phyloP scores from a whole-genome alignment of 2,888 invertebrate genomes.

The Taenaris catops region DNA sequence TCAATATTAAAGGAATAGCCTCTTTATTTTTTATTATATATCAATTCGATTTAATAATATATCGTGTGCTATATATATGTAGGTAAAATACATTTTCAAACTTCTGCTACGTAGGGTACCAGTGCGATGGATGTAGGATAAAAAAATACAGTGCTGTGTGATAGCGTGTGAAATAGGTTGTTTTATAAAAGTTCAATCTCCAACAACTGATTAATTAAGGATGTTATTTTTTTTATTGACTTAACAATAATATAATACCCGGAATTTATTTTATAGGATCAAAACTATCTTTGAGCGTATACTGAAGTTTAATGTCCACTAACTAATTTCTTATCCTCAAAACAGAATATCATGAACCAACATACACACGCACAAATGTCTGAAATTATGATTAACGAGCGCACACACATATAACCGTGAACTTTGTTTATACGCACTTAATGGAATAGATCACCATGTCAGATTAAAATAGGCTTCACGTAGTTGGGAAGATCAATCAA shows the following conservation, averaged over 20 bases:
- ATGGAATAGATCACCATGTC: slow-evolving; percentile 64
- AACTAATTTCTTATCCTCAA: slow-evolving; percentile 81
- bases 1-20: no score
- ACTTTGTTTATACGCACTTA: slow-evolving; percentile 40
- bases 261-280: slow-evolving; percentile 25
- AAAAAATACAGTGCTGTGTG: no score
- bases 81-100: no score
- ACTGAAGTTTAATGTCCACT: slow-evolving; percentile 76
- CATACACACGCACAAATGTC: slow-evolving; percentile 78
- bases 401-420: slow-evolving; percentile 50
- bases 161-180: no score
- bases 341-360: slow-evolving; percentile 78
- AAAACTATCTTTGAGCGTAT: slow-evolving; percentile 34
- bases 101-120: no score
- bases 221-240: no score
- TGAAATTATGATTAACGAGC: slow-evolving; percentile 81
- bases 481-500: slow-evolving; percentile 48
- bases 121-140: no score
- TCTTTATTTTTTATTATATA: no score
- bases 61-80: no score
- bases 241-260: not conserved
- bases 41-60: no score
- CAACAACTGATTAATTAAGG: no score
- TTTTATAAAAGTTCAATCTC: no score
- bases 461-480: slow-evolving; percentile 51